These are phyloP conservation scores for Asbolus verrucosus DNA, from an alignment of 1,140 invertebrate genomes.

Conservation along the genomic window DNA sequence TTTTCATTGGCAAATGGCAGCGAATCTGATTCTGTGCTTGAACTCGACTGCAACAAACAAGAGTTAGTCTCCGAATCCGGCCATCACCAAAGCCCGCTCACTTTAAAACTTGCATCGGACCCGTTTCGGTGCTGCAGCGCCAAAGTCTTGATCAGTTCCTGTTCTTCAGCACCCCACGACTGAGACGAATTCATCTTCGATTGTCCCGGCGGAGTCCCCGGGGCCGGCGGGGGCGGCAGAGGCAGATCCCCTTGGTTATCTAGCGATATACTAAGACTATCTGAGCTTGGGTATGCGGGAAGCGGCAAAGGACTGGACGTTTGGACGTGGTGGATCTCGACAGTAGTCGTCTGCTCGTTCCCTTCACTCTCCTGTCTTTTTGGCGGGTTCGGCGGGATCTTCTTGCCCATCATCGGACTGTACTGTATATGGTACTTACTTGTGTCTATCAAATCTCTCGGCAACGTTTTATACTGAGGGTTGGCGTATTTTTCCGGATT, in stretches of 20 bases:
- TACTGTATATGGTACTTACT: conserved; percentile 62
- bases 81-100: conserved; percentile 59
- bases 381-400: conserved; percentile 87
- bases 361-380: conserved; percentile 71
- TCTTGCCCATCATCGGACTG: conserved; percentile 76
- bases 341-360: conserved; percentile 68
- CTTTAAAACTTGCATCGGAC: conserved; percentile 89
- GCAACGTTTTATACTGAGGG: conserved; percentile 67
- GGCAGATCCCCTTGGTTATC: conserved; percentile 70
- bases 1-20: conserved; percentile 99
- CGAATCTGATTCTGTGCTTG: conserved; percentile 95
- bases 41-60: conserved; percentile 81
- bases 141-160: conserved; percentile 72
- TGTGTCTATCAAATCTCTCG: conserved; percentile 66
- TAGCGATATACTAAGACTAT: conserved; percentile 70
- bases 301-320: conserved; percentile 69
- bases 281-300: conserved; percentile 72
- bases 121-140: conserved; percentile 80
- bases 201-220: conserved; percentile 67
- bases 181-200: conserved; percentile 68
- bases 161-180: conserved; percentile 72
- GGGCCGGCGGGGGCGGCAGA: conserved; percentile 71
- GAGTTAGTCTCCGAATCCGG: neutral
- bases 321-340: conserved; percentile 73
- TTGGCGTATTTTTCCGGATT: conserved; percentile 61